These are phyloP conservation scores for Pyrrhura leucotis DNA, from an alignment of 2,797 vertebrate species.

Conservation along the genomic window DNA sequence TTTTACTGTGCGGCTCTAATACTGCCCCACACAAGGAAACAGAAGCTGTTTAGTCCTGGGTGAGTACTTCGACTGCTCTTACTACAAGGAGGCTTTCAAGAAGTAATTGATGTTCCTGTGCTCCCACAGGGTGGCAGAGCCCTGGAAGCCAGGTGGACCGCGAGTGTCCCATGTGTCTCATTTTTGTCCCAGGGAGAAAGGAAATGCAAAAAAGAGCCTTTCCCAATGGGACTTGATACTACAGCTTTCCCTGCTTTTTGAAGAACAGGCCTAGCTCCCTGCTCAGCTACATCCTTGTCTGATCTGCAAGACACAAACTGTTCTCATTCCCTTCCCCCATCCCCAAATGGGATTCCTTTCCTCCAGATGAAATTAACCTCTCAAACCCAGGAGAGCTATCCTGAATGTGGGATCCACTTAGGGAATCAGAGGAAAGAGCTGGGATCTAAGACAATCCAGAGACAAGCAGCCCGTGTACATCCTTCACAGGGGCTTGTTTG, in stretches of 20 bases:
- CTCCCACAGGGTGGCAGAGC: background rate
- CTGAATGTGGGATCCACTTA: background rate
- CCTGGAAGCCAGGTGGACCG: background rate
- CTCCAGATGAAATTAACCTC: background rate
- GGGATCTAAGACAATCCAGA: background rate
- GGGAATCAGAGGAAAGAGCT: background rate
- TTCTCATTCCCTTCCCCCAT: background rate
- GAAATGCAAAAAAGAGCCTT: background rate
- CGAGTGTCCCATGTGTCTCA: background rate
- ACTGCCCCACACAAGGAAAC: too few species aligned
- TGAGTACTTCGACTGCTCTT: background rate
- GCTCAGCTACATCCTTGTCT: background rate
- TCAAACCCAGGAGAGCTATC: background rate
- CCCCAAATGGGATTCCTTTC: background rate
- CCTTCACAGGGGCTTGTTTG: background rate
- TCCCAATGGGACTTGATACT: background rate
- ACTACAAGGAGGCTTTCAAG: background rate
- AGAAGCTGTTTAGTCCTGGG: background rate
- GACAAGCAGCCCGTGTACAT: background rate
- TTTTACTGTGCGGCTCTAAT: background rate
- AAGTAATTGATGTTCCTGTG: background rate
- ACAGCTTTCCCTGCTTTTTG: background rate
- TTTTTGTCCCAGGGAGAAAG: background rate
- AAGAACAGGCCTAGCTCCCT: background rate
- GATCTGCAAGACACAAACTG: background rate